Evolutionary conservation across 30 jellyfish, hydroid and myxozoan species (phyloP), one percentile per base, ranked within the genome.

Genomic region (Pseudorhiza aurosa): DNA sequence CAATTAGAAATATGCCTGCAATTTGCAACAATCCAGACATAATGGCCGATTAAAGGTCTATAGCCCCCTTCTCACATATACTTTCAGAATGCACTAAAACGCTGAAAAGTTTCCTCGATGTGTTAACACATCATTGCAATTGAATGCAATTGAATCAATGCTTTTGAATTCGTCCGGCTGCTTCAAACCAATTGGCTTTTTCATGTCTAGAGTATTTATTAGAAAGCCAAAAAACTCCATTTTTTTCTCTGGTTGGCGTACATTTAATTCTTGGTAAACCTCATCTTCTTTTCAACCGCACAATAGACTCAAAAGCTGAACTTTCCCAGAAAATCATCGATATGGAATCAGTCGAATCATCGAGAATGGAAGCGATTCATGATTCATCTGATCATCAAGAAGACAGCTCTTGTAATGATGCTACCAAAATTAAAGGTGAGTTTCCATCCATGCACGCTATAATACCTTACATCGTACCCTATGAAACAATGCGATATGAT

Each of bases 221-320:
- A 15, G 9, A 15, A 42, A 42, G 15, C 55, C 55, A 8, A 9
- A 9, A 15, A 42, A 42, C 9, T 8, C 11, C 15, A 8, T 42
- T 8, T 42, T 42, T 42, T 15, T 9, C 55, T 15, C 55, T 42
- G 55, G 55, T 15, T 42, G 15, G 9, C 15, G 9, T 9, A 42
- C 15, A n/a, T n/a, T 12, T 5, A 12, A 4, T 29, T 49, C n/a
- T 42, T 42, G 9, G 55, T 8, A 8, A 42, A 42, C 15, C 55
- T 49, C 22, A 49, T 49, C 2, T 49, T 49, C 22, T 7, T 63
- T 11, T 10, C 11, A 31, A 17, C 24, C 27, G 9, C 6, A 19
- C 42, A 14, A 17, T 59, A 65, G 78, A 40, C 5, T 15, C 78
- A 32, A 65, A 14, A 37, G 78, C 78, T 65, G 78, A 65, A 9